Conservation (phyloP, 2,888 invertebrate genomes). For the Pterostichus niger region DNA sequence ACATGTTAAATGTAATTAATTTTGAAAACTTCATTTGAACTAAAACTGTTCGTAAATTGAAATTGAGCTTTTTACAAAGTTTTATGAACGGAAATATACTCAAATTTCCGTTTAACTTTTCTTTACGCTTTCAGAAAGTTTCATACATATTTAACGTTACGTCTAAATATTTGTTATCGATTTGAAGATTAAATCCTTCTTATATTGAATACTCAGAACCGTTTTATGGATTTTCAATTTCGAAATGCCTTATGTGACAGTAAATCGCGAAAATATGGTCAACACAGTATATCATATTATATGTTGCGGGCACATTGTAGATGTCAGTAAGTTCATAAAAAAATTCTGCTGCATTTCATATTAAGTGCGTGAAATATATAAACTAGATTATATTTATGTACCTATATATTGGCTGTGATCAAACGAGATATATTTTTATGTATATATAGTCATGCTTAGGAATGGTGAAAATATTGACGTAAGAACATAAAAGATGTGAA, state of each 20-base stretch:
- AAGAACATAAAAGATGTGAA: too few relatives aligned
- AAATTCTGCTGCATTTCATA: background rate
- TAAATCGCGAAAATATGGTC: background rate
- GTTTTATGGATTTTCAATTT: slow-evolving; percentile 28
- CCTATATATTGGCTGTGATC: background rate
- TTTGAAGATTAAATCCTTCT: slow-evolving; percentile 27
- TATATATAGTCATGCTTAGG: too few relatives aligned
- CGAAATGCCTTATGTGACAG: background rate
- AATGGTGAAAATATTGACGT: too few relatives aligned
- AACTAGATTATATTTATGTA: background rate
- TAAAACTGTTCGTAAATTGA: too few relatives aligned
- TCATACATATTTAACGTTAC: slow-evolving; percentile 28
- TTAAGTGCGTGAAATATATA: background rate
- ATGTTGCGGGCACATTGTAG: background rate
- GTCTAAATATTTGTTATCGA: slow-evolving; percentile 23
- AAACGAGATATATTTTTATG: background rate
- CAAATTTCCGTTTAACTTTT: slow-evolving; percentile 2
- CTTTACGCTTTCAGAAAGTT: slow-evolving; percentile 14
- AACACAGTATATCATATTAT: background rate
- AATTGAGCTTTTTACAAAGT: slow-evolving; percentile 5
- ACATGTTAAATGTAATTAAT: too few relatives aligned
- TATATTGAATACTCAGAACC: background rate
- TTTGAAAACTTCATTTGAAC: too few relatives aligned
- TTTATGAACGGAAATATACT: slow-evolving; percentile 22
- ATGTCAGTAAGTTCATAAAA: background rate